Percentiles rank a stretch among this genome's conserved stretches.
phyloP scores from a whole-genome alignment of 1,140 invertebrate species.

The Sesamia nonagrioides region DNA sequence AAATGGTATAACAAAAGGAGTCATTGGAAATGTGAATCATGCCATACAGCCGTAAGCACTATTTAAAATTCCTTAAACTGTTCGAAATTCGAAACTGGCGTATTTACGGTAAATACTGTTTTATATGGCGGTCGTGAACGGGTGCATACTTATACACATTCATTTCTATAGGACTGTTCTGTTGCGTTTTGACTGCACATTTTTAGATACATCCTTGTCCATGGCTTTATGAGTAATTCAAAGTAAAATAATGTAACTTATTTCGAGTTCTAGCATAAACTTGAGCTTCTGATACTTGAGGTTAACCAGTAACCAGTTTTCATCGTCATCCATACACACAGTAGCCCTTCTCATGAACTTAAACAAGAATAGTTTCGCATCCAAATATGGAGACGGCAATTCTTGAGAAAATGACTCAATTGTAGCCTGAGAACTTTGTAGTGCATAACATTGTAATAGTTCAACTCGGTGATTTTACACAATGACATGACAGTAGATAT shows the following conservation, averaged over 20 bases:
- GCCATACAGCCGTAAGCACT: constrained; percentile 35
- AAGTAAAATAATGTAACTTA: background rate
- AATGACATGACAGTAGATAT: constrained; percentile 30
- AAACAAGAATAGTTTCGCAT: background rate
- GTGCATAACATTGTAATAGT: constrained; percentile 32
- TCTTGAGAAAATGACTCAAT: constrained; percentile 31
- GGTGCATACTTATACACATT: constrained; percentile 38
- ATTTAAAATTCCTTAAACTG: constrained; percentile 56
- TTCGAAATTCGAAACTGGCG: constrained; percentile 61
- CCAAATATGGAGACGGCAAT: constrained; percentile 12
- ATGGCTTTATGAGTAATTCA: background rate
- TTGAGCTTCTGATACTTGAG: background rate
- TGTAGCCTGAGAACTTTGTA: constrained; percentile 4
- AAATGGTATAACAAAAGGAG: background rate
- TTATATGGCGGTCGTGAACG: constrained; percentile 49
- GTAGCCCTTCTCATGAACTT: background rate
- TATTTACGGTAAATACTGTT: constrained; percentile 58
- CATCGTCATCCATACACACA: background rate
- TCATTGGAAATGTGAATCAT: constrained; percentile 44
- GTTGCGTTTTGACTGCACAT: background rate
- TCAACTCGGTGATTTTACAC: constrained; percentile 30
- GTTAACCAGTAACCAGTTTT: background rate
- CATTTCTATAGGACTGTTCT: constrained; percentile 16
- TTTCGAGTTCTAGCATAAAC: background rate
- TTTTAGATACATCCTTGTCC: no score